Evolutionary conservation across 2,113 vertebrate genomes (phyloP).

Genomic region (Fulica atra): DNA sequence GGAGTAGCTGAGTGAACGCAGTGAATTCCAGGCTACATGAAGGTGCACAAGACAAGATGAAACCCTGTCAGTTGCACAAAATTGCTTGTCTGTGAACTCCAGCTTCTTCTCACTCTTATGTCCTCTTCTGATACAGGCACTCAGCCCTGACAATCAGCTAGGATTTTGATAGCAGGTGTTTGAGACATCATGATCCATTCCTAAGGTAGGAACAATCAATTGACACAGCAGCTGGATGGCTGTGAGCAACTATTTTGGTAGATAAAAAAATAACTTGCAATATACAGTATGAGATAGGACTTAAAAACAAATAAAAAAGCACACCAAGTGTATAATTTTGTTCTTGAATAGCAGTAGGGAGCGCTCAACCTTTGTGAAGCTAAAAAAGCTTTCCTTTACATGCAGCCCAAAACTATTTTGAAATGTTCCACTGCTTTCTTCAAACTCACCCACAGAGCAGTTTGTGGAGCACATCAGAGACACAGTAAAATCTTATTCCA

Average conservation of each 20-base stretch:
- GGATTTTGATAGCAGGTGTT: neutral
- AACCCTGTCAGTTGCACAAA: neutral
- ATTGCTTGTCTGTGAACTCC: neutral
- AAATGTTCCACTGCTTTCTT: neutral
- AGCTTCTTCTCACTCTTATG: neutral
- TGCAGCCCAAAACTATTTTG: neutral
- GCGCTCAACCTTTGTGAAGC: neutral
- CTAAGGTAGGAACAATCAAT: neutral
- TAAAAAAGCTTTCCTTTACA: neutral
- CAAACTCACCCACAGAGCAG: neutral
- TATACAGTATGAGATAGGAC: neutral
- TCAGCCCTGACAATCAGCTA: neutral
- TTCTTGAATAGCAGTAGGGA: neutral
- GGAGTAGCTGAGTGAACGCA: neutral
- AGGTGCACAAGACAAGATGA: neutral
- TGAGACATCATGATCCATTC: neutral
- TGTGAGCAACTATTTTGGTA: neutral
- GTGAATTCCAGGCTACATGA: neutral
- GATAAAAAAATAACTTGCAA: too few relatives aligned
- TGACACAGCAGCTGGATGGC: neutral
- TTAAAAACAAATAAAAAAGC: neutral
- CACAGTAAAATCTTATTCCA: neutral
- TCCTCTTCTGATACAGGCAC: neutral
- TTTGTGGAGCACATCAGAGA: neutral
- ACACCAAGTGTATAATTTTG: neutral